Conservation (phyloP, 2,113 vertebrate genomes). For the Melanostigma gelatinosum region DNA sequence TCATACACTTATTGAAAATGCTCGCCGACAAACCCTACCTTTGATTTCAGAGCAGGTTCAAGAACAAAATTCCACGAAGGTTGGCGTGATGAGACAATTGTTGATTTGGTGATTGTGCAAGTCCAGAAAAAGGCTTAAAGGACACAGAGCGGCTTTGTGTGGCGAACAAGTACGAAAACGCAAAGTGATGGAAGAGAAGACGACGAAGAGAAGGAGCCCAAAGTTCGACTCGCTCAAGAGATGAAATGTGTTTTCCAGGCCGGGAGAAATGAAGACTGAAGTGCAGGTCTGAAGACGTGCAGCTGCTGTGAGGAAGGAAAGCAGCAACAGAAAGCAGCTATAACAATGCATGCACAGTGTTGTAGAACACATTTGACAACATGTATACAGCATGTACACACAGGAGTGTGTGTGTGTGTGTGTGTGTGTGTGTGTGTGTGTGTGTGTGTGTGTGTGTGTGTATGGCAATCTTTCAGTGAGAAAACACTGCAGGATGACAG, state of each 20-base stretch:
- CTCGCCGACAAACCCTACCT: slow-evolving; percentile 61
- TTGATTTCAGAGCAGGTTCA: slow-evolving; percentile 46
- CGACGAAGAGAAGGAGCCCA: slow-evolving; percentile 26
- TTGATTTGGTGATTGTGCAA: not conserved
- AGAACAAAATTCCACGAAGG: slow-evolving; percentile 28
- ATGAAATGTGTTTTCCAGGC: slow-evolving; percentile 21
- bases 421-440: not conserved
- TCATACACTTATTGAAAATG: slow-evolving; percentile 3
- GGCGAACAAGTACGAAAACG: not conserved
- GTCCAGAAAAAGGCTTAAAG: slow-evolving; percentile 23
- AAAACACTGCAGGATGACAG: not conserved
- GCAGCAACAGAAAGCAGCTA: slow-evolving; percentile 13
- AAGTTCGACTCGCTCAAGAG: slow-evolving; percentile 26
- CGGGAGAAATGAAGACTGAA: not conserved
- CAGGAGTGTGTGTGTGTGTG: slow-evolving; percentile 4
- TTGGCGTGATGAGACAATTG: not conserved
- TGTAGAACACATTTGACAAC: not conserved
- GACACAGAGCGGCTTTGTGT: not conserved
- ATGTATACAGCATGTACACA: not conserved
- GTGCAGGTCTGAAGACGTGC: not conserved
- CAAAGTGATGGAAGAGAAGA: slow-evolving; percentile 12
- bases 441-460: slow-evolving; percentile 10
- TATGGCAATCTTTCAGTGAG: slow-evolving; percentile 19
- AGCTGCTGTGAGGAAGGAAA: slow-evolving; percentile 23
- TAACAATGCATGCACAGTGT: slow-evolving; percentile 32